A percentile compares a stretch with the other conserved stretches of the same genome.
phyloP scores from a whole-genome alignment of 2,888 invertebrate species.

The Tetragonisca angustula region DNA sequence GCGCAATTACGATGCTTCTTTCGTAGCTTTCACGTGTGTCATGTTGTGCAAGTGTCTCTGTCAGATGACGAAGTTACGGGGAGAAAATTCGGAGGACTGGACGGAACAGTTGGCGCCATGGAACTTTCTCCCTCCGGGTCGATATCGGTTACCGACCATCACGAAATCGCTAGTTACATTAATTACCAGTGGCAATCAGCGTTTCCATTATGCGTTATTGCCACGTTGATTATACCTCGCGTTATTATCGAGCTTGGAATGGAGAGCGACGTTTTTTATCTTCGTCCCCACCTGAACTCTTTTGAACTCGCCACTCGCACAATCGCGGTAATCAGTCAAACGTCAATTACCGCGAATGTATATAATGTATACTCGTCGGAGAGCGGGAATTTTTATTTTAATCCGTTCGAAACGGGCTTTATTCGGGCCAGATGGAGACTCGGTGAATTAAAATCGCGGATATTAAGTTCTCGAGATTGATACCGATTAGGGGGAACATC shows the following conservation, averaged over 20 bases:
- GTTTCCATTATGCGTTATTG: background rate
- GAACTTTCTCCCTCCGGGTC: background rate
- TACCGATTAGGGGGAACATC: too few species aligned
- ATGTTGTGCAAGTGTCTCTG: background rate
- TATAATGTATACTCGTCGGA: background rate
- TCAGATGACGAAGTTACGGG: too few species aligned
- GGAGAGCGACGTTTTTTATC: background rate
- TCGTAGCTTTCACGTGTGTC: background rate
- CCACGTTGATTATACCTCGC: background rate
- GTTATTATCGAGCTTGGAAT: slow-evolving; percentile 5
- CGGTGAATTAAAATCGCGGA: background rate
- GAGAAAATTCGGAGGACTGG: too few species aligned
- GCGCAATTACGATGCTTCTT: background rate
- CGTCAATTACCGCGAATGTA: slow-evolving; percentile 30
- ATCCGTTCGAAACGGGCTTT: background rate
- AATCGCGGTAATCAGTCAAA: slow-evolving; percentile 21
- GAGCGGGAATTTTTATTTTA: slow-evolving; percentile 6
- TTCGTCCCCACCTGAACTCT: background rate
- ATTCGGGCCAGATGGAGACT: background rate
- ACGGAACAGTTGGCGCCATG: too few species aligned
- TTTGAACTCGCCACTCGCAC: background rate
- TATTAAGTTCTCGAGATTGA: background rate
- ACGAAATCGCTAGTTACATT: background rate
- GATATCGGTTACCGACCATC: background rate
- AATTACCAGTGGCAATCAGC: slow-evolving; percentile 6